A percentile compares a stretch with the other conserved stretches of the same genome.
Conservation (phyloP, 1,140 invertebrate genomes). For the Drosophila simulans region DNA sequence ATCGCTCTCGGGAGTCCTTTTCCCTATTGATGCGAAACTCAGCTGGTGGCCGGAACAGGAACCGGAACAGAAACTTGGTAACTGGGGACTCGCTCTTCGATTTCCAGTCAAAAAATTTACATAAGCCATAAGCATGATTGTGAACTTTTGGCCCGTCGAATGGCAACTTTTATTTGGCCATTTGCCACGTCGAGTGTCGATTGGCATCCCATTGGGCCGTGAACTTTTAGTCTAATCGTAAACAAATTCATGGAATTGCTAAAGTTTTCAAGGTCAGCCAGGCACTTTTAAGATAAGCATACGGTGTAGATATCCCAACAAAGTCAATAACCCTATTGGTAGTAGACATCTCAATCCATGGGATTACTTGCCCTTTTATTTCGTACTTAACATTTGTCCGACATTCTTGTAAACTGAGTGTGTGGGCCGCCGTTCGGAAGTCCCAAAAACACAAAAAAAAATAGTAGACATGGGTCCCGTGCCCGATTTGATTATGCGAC, state of each 20-base stretch:
- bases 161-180: conserved; percentile 49
- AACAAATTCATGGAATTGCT: conserved; percentile 65
- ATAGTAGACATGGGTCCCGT: conserved; percentile 43
- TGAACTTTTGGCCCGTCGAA: conserved; percentile 70
- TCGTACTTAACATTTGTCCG: conserved; percentile 45
- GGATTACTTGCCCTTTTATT: conserved; percentile 36
- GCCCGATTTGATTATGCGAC: conserved; percentile 67
- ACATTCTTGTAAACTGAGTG: conserved; percentile 58
- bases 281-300: conserved; percentile 1
- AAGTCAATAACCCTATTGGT: conserved; percentile 34
- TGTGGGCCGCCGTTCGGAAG: conserved; percentile 14
- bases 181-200: conserved; percentile 63
- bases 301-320: not conserved
- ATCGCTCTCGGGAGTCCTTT: conserved; percentile 73
- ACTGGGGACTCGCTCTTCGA: conserved; percentile 3
- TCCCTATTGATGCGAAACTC: conserved; percentile 36
- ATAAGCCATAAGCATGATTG: conserved; percentile 71
- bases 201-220: conserved; percentile 65
- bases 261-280: conserved; percentile 61
- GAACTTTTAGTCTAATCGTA: conserved; percentile 65
- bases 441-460: conserved; percentile 3
- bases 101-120: conserved; percentile 56
- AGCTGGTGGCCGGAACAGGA: conserved; percentile 52
- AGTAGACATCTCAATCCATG: conserved; percentile 21
- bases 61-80: conserved; percentile 12